Conservation (phyloP, 2,888 invertebrate genomes). For the Villa cingulata region DNA sequence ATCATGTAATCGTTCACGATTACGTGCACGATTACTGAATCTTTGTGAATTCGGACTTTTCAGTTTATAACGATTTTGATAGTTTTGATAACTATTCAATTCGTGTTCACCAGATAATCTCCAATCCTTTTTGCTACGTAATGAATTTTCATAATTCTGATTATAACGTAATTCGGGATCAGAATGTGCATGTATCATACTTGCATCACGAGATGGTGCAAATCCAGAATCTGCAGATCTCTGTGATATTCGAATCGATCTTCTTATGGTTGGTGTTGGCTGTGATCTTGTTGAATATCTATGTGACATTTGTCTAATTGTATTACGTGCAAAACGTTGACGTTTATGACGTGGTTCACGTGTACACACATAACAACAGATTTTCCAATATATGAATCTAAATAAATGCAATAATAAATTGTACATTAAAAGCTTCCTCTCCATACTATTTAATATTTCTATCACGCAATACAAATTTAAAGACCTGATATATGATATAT, state of each 20-base stretch:
- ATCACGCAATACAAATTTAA: no score
- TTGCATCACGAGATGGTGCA: constrained; percentile 37
- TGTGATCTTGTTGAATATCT: constrained; percentile 32
- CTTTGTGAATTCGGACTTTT: constrained; percentile 13
- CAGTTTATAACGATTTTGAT: no score
- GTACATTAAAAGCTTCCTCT: no score
- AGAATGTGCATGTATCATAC: constrained; percentile 49
- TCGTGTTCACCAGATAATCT: neutral
- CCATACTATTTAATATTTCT: no score
- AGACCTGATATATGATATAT: no score
- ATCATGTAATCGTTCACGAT: constrained; percentile 32
- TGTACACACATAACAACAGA: constrained; percentile 82
- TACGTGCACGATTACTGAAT: constrained; percentile 26
- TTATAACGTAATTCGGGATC: constrained; percentile 50
- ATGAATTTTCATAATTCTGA: neutral
- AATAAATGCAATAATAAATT: constrained; percentile 1
- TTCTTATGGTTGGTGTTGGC: constrained; percentile 38
- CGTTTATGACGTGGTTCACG: constrained; percentile 46
- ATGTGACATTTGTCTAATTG: constrained; percentile 19
- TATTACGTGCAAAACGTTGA: constrained; percentile 19
- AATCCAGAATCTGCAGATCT: constrained; percentile 50
- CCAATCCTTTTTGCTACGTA: constrained; percentile 6
- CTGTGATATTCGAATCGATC: constrained; percentile 46
- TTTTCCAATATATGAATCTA: constrained; percentile 83
- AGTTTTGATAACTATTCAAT: neutral